Evolutionary conservation across 2,888 invertebrate species (phyloP), one percentile per base, ranked within the genome.

Genomic region (Sicus ferrugineus): DNA sequence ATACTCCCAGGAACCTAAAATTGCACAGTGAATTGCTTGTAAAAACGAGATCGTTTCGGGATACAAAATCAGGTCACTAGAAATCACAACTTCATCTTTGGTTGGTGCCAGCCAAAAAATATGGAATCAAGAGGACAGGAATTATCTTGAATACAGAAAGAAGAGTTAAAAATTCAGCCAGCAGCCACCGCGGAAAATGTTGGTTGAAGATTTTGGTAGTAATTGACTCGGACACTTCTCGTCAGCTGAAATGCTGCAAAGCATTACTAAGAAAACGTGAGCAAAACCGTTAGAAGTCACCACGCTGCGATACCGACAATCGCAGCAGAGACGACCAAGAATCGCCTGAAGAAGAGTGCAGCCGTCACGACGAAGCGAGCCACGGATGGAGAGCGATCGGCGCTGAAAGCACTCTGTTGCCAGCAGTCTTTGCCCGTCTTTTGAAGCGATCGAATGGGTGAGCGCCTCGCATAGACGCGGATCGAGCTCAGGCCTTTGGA

Each of bases 371-470:
- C 69, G 48, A 30, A 26, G 16, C 26, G 30, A 42, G 62, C 46
- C 42, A 11, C 42, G 11, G 42, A 4, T 1, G 26, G 23, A 21
- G 28, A 63, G n/a, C 50, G 42, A 14, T 2, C 16, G 42, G 26
- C 7, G 9, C 26, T 19, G 26, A 38, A 54, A 64, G 21, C 38
- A 66, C 31, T 52, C 50, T 21, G 66, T 68, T 72, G 46, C 65
- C 73, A 19, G 4, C 50, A 76, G 76, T 76, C 74, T 74, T 70
- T 71, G 74, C 73, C 72, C 73, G 74, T 70, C 75, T 74, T 75
- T 75, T 64, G 70, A 66, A 67, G 72, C 69, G 74, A 68, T 58
- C 50, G 63, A 59, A 65, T 72, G 71, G 52, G 70, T 61, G 59
- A 52, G 19, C 61, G 70, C 46, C 28, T 58, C 48, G 69, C 48